phyloP scores from a whole-genome alignment of 2,113 vertebrate species.

The Microtus ochrogaster region DNA sequence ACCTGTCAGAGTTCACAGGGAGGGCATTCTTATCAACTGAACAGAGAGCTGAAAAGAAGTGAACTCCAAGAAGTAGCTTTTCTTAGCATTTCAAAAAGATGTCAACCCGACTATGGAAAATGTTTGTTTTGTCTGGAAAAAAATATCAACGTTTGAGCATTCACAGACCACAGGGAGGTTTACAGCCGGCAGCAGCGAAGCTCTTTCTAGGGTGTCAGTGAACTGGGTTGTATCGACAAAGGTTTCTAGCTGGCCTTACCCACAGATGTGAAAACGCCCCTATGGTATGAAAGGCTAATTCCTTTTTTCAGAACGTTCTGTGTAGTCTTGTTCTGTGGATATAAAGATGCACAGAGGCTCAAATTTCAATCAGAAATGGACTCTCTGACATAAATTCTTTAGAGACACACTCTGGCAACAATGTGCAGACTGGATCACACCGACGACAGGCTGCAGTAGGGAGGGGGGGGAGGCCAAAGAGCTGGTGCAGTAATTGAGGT shows the following conservation, averaged over 20 bases:
- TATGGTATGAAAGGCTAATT: not conserved
- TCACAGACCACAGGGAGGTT: conserved; percentile 21
- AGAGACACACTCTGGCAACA: conserved; percentile 45
- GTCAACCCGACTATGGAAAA: conserved; percentile 55
- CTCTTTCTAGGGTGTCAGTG: not conserved
- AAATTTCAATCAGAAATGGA: conserved; percentile 64
- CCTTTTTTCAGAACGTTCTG: not conserved
- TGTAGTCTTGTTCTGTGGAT: conserved; percentile 17
- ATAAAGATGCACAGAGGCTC: conserved; percentile 56
- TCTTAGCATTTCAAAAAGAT: conserved; percentile 71
- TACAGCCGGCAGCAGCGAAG: not conserved
- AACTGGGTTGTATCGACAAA: not conserved
- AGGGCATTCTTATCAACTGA: conserved; percentile 52
- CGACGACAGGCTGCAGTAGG: not conserved
- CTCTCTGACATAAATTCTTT: conserved; percentile 47
- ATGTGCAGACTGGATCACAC: not conserved
- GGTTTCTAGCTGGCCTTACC: not conserved
- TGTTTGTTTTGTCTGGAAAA: conserved; percentile 67
- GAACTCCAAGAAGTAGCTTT: conserved; percentile 58
- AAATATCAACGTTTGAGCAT: conserved; percentile 15
- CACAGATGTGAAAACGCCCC: not conserved
- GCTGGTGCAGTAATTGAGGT: not conserved
- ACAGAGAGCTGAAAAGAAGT: conserved; percentile 14
- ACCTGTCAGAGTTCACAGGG: not conserved
- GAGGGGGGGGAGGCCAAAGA: not conserved